These are phyloP conservation scores for Amia ocellicauda DNA, from an alignment of 2,113 vertebrate genomes.

Conservation along the genomic window DNA sequence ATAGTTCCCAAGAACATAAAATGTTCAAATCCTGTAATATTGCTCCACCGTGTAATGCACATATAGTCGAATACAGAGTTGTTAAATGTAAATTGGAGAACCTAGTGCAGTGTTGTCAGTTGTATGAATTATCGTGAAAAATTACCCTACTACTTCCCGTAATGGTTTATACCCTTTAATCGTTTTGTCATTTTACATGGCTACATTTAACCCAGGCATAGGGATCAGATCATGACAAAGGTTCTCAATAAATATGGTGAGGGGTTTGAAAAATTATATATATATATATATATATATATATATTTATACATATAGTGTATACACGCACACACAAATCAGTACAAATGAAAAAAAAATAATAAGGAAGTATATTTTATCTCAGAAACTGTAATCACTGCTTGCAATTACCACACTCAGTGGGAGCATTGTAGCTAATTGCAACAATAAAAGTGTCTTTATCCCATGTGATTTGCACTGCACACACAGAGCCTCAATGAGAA, in stretches of 20 bases:
- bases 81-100: too few relatives aligned
- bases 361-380: too few relatives aligned
- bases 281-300: too few relatives aligned
- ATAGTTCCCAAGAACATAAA: too few relatives aligned
- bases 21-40: too few relatives aligned
- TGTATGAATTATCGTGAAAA: not conserved
- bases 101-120: too few relatives aligned
- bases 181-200: constrained; percentile 17
- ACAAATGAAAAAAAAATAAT: too few relatives aligned
- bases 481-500: constrained; percentile 2
- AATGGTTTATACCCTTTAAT: constrained; percentile 12
- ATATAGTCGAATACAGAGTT: too few relatives aligned
- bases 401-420: not conserved
- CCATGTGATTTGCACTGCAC: not conserved
- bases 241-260: not conserved
- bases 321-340: too few relatives aligned
- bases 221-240: constrained; percentile 1
- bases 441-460: constrained; percentile 4
- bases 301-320: too few relatives aligned
- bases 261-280: too few relatives aligned
- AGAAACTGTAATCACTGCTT: not conserved
- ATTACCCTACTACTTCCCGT: not conserved
- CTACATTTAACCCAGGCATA: constrained; percentile 12
- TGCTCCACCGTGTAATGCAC: too few relatives aligned
- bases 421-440: constrained; percentile 3